Evolutionary conservation across 2,797 vertebrate genomes (phyloP).

Genomic region (Clarias platycephalus): DNA sequence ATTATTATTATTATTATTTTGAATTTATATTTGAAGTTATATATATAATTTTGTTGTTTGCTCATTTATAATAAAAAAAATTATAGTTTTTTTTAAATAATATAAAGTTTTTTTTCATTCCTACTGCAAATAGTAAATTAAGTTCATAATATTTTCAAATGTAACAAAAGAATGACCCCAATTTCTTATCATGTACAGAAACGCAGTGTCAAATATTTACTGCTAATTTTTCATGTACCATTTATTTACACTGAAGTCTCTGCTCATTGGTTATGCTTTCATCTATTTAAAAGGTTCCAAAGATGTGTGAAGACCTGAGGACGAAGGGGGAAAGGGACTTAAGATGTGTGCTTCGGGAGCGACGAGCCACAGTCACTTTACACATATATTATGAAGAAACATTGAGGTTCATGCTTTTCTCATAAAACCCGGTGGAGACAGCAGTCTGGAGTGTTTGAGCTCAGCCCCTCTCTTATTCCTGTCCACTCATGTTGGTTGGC

Average conservation of each 20-base stretch:
- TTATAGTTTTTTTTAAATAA: not conserved
- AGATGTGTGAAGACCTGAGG: constrained; percentile 56
- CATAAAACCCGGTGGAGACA: constrained; percentile 61
- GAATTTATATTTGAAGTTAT: no score
- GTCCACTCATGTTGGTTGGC: constrained; percentile 54
- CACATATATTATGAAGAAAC: constrained; percentile 59
- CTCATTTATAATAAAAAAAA: no score
- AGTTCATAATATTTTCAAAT: not conserved
- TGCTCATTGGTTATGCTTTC: constrained; percentile 40
- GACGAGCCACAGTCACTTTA: constrained; percentile 64
- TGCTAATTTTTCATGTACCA: not conserved
- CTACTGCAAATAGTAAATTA: not conserved
- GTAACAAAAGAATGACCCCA: not conserved
- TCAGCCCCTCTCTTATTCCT: constrained; percentile 48
- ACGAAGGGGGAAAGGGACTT: constrained; percentile 56
- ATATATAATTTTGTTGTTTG: not conserved
- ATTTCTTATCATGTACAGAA: not conserved
- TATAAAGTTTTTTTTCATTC: not conserved
- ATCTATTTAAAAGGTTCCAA: constrained; percentile 58
- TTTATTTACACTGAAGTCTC: constrained; percentile 26
- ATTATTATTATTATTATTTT: no score
- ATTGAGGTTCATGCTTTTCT: constrained; percentile 47
- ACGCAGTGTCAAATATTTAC: constrained; percentile 22
- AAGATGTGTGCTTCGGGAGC: constrained; percentile 48
- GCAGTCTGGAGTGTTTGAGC: constrained; percentile 43